Percentiles rank a stretch among this genome's conserved stretches.
Evolutionary conservation across 1,140 invertebrate species (phyloP).

Genomic region (Grapholita molesta): DNA sequence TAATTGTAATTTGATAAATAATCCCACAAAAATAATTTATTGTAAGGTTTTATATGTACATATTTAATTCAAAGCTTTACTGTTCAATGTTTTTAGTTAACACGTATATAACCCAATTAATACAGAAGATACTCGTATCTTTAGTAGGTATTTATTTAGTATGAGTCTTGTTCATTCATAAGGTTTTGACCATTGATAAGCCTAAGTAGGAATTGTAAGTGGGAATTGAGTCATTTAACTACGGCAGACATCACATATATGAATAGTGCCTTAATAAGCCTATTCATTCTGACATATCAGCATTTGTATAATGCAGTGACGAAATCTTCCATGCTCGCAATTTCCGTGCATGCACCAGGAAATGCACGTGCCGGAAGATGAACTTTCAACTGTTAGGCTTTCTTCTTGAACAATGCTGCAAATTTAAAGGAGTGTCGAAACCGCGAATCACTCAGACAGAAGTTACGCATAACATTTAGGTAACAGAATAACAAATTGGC

Average conservation of each 20-base stretch:
- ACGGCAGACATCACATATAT: background rate
- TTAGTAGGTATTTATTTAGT: no score
- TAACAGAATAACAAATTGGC: background rate
- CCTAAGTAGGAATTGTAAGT: background rate
- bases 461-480: background rate
- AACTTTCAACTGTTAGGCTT: slow-evolving; percentile 16
- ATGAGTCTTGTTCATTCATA: no score
- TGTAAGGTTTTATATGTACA: no score
- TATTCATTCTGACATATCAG: background rate
- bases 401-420: slow-evolving; percentile 28
- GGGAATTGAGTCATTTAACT: background rate
- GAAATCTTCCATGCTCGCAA: background rate
- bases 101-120: no score
- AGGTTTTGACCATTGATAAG: no score
- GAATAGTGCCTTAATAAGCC: background rate
- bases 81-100: no score
- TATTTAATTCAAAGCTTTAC: no score
- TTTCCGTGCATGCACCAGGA: slow-evolving; percentile 7
- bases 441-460: slow-evolving; percentile 5
- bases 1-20: no score
- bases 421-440: slow-evolving; percentile 32
- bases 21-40: no score
- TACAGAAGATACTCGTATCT: no score
- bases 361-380: slow-evolving; percentile 9
- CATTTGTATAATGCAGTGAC: background rate